phyloP scores from a whole-genome alignment of 2,797 vertebrate species.

The Acanthiza pusilla region DNA sequence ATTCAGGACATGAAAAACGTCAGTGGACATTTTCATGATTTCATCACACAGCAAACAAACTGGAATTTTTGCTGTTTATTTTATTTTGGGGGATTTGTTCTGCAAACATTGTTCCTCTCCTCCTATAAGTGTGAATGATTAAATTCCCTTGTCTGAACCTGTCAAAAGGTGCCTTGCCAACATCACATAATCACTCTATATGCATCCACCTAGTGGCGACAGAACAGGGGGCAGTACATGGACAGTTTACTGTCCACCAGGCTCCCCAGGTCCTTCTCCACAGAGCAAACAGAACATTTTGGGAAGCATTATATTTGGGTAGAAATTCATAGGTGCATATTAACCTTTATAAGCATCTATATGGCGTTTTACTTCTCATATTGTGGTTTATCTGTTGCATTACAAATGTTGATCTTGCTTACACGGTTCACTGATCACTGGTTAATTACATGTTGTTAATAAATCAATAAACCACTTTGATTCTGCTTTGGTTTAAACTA shows the following conservation, averaged over 20 bases:
- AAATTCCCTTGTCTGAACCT: background rate
- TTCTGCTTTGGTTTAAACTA: background rate
- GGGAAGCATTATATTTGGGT: background rate
- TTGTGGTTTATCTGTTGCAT: background rate
- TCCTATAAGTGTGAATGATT: background rate
- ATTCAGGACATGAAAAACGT: background rate
- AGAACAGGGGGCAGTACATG: rapidly evolving
- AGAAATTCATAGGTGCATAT: background rate
- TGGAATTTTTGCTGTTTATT: background rate
- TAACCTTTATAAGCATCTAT: background rate
- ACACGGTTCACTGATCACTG: background rate
- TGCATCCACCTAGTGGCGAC: background rate
- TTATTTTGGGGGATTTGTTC: background rate
- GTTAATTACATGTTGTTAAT: background rate
- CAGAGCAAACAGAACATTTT: background rate
- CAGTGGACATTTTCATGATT: background rate
- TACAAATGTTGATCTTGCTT: background rate
- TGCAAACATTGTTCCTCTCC: background rate
- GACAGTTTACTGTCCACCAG: background rate
- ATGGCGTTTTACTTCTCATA: background rate
- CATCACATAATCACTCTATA: background rate
- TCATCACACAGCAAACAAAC: background rate
- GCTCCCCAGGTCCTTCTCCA: background rate
- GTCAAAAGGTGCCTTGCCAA: background rate
- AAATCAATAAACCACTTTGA: background rate